Percentiles rank a stretch among this genome's conserved stretches.
Evolutionary conservation across 2,888 invertebrate genomes (phyloP).

Genomic region (Morpho achilles): DNA sequence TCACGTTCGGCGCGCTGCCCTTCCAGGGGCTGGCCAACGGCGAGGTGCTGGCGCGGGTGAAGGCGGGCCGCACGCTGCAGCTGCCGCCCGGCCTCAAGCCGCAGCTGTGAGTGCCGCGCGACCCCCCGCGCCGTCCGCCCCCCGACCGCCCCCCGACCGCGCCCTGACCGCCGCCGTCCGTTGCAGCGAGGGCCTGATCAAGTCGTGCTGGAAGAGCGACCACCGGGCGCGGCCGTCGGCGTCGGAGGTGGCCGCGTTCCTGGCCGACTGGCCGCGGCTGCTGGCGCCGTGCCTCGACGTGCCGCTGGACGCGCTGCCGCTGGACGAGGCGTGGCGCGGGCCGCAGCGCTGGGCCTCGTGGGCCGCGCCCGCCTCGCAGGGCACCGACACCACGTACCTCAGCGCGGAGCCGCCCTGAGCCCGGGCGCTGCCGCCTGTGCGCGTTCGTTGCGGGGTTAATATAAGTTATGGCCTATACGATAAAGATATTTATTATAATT

Average conservation of each 20-base stretch:
- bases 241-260: slow-evolving; percentile 88
- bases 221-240: slow-evolving; percentile 84
- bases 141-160: background rate
- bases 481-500: no score
- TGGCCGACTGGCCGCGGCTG: slow-evolving; percentile 87
- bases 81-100: slow-evolving; percentile 89
- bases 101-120: slow-evolving; percentile 84
- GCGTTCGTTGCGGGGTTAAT: no score
- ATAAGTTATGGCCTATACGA: no score
- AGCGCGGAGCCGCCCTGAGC: slow-evolving; percentile 37
- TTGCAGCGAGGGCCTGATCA: slow-evolving; percentile 84
- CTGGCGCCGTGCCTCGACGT: slow-evolving; percentile 89
- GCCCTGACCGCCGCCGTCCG: background rate
- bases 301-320: slow-evolving; percentile 71
- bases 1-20: slow-evolving; percentile 94
- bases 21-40: slow-evolving; percentile 92
- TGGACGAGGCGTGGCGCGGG: slow-evolving; percentile 35
- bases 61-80: slow-evolving; percentile 84
- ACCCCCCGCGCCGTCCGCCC: background rate
- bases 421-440: no score
- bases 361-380: slow-evolving; percentile 51
- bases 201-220: slow-evolving; percentile 88
- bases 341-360: slow-evolving; percentile 58
- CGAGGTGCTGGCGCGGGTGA: slow-evolving; percentile 90
- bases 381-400: slow-evolving; percentile 58